Conservation (phyloP, 2,888 invertebrate species). For the Cheilosia scutellata region DNA sequence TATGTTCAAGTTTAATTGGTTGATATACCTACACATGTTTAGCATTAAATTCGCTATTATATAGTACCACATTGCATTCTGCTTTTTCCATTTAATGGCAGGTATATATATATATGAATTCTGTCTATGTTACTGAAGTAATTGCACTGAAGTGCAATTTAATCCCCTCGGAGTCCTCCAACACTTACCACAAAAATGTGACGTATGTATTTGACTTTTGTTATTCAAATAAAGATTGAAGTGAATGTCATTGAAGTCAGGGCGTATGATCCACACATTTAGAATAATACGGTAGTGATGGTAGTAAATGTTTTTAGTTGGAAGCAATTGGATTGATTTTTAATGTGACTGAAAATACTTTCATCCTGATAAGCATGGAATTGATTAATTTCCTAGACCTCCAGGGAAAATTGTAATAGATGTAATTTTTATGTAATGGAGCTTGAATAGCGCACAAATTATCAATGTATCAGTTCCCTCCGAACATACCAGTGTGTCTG, state of each 20-base stretch:
- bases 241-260: background rate
- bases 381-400: too few relatives aligned
- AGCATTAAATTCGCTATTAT: slow-evolving; percentile 41
- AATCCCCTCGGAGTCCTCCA: background rate
- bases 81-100: slow-evolving; percentile 24
- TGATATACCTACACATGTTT: slow-evolving; percentile 18
- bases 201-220: background rate
- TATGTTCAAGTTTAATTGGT: slow-evolving; percentile 50
- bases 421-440: too few relatives aligned
- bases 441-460: too few relatives aligned
- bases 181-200: background rate
- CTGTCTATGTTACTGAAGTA: slow-evolving; percentile 23
- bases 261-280: background rate
- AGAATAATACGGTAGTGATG: background rate
- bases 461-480: too few relatives aligned
- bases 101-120: slow-evolving; percentile 26
- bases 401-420: too few relatives aligned
- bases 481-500: too few relatives aligned
- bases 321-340: slow-evolving; percentile 45
- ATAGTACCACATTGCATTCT: background rate
- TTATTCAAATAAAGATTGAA: too few relatives aligned
- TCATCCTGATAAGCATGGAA: too few relatives aligned
- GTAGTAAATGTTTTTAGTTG: background rate
- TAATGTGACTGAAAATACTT: slow-evolving; percentile 11
- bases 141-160: slow-evolving; percentile 40